phyloP scores from a whole-genome alignment of 1,140 invertebrate genomes.

The Brachionus sp. region DNA sequence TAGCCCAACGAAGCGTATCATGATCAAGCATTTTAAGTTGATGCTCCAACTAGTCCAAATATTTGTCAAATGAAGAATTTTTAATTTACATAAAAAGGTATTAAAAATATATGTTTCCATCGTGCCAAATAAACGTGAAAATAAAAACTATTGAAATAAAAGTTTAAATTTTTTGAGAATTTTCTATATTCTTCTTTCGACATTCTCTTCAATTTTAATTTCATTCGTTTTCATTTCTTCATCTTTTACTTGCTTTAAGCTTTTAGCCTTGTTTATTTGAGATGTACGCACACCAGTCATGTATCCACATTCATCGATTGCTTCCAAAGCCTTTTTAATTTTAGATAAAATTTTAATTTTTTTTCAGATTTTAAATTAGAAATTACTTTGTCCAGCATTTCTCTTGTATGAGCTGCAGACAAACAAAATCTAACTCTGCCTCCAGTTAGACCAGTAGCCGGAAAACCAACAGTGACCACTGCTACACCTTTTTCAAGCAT shows the following conservation, averaged over 20 bases:
- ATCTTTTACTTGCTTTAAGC: slow-evolving; percentile 3
- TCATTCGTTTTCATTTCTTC: background rate
- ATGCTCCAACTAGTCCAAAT: background rate
- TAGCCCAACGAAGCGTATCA: background rate
- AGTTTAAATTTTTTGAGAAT: background rate
- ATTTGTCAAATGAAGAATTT: background rate
- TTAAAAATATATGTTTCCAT: background rate
- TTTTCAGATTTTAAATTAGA: background rate
- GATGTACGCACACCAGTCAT: slow-evolving; percentile 55
- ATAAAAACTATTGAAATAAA: background rate
- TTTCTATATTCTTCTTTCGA: slow-evolving; percentile 28
- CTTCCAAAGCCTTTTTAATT: slow-evolving; percentile 59
- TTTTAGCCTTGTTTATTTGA: slow-evolving; percentile 12
- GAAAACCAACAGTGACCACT: slow-evolving; percentile 92
- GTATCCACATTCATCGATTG: slow-evolving; percentile 56
- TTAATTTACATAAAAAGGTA: background rate
- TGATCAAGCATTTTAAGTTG: background rate
- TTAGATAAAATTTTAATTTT: background rate
- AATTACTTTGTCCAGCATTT: slow-evolving; percentile 77
- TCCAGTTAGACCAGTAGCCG: slow-evolving; percentile 88
- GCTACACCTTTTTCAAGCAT: slow-evolving; percentile 78
- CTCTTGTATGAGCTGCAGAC: slow-evolving; percentile 89
- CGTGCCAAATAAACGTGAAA: slow-evolving; percentile 21
- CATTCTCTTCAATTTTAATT: background rate
- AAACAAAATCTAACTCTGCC: slow-evolving; percentile 90